Evolutionary conservation across 2,797 vertebrate genomes (phyloP), one percentile per base, ranked within the genome.

Genomic region (Eremophila alpestris): DNA sequence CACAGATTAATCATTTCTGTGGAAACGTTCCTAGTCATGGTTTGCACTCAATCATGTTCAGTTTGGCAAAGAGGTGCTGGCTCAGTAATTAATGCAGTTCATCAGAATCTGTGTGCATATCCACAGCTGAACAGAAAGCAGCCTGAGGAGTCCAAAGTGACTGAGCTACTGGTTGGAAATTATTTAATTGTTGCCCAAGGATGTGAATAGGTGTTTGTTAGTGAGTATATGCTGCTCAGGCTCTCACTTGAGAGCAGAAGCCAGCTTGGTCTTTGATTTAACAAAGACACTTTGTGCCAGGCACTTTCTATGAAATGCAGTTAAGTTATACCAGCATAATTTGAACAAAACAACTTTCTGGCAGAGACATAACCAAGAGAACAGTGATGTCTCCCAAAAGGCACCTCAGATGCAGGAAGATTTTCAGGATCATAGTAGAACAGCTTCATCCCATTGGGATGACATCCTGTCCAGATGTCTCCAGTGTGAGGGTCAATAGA

Each of bases 401-500:
- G 95, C 94, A 99, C 99, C 99, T 99, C 99, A 86, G 99, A 99
- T 29, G 97, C 98, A 29, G 98, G 97, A 36, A 95, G 98, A 79
- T 98, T 96, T 40, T 98, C 96, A 14, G 97, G 96, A 93, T 98
- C 98, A 5, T 96, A 90, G 60, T 88, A 19, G 0, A 98, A 29
- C 13, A 97, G 1, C 86, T 98, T 99, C 97, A 97, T 97, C 43
- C 45, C 98, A 26, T 98, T 98, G 22, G 98, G 98, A 92, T 98
- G 98, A 94, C 98, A 99, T 56, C 98, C 99, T 43, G 94, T 48
- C 98, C 99, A 99, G 94, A 99, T 91, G 84, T 99, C 99, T 38
- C 98, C 99, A 13, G 98, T 98, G 74, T 95, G 95, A 79, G 97
- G 97, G 46, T 99, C 98, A 22, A 99, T 84, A 83, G 97, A 98